Percentiles rank a stretch among this genome's conserved stretches.
phyloP scores from a whole-genome alignment of 2,888 invertebrate genomes.

The Sphinx pinastri region DNA sequence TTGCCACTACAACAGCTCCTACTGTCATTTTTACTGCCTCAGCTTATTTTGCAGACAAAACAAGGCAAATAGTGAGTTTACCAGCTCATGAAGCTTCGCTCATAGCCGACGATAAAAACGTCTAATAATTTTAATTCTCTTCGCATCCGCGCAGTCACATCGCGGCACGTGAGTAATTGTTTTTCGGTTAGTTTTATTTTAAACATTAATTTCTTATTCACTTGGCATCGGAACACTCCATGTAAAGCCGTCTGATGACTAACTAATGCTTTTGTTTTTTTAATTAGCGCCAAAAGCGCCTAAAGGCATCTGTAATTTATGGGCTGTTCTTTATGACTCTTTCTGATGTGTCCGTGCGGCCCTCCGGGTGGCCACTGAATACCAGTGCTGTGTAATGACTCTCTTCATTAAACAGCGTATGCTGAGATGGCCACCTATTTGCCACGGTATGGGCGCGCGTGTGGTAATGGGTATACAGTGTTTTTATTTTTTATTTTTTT shows the following conservation, averaged over 20 bases:
- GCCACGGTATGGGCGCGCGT: too few species aligned
- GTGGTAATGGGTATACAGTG: too few species aligned
- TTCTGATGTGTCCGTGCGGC: too few species aligned
- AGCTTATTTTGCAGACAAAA: not conserved
- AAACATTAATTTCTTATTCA: slow-evolving; percentile 22
- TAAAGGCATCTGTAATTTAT: too few species aligned
- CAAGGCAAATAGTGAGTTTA: too few species aligned
- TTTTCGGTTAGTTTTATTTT: slow-evolving; percentile 12
- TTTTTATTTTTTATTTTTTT: too few species aligned
- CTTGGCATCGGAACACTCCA: slow-evolving; percentile 14
- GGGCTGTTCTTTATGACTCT: too few species aligned
- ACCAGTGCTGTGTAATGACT: too few species aligned
- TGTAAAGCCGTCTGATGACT: not conserved
- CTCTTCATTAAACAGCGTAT: too few species aligned
- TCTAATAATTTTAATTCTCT: not conserved
- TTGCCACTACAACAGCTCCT: not conserved
- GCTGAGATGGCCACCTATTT: too few species aligned
- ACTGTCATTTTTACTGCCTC: not conserved
- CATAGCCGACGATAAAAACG: not conserved
- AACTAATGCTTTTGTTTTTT: slow-evolving; percentile 17
- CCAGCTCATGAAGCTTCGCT: not conserved
- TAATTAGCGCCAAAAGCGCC: slow-evolving; percentile 15
- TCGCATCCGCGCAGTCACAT: not conserved
- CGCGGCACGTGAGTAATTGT: slow-evolving; percentile 9
- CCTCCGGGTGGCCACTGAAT: too few species aligned